Percentiles rank a stretch among this genome's conserved stretches.
These are phyloP conservation scores for Ibycter americanus DNA, from an alignment of 2,797 vertebrate species.

Conservation along the genomic window DNA sequence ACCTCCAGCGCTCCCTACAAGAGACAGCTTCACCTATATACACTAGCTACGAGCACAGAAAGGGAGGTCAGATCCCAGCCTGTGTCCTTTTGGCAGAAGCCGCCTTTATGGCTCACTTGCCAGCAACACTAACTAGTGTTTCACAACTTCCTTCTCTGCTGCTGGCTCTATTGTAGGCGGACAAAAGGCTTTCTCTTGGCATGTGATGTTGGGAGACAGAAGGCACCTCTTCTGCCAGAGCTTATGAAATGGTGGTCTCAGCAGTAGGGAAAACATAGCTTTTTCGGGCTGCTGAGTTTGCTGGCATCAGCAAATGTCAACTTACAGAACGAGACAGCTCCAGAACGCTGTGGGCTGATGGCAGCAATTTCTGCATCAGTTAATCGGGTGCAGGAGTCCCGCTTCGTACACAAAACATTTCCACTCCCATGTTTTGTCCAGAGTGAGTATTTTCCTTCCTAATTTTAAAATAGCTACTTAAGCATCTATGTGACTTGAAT, in stretches of 20 bases:
- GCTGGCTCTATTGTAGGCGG: neutral
- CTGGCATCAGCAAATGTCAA: neutral
- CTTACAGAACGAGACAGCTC: neutral
- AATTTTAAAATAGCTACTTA: neutral
- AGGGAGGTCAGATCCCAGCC: constrained; percentile 28
- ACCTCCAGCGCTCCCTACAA: neutral
- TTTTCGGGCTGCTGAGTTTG: neutral
- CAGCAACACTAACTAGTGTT: constrained; percentile 14
- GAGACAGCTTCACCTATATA: neutral
- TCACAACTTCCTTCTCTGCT: constrained; percentile 7
- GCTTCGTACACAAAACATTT: neutral
- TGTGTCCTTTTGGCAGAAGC: neutral
- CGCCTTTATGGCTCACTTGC: constrained; percentile 15
- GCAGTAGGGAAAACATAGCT: constrained; percentile 28
- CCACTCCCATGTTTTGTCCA: neutral
- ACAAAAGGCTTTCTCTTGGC: constrained; percentile 59
- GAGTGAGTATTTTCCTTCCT: neutral
- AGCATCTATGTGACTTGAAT: accelerated
- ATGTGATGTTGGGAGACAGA: constrained; percentile 23
- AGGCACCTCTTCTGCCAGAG: constrained; percentile 40
- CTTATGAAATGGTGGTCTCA: constrained; percentile 21
- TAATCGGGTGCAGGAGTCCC: neutral
- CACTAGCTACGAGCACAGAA: neutral
- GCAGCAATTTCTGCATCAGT: neutral
- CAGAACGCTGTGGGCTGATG: neutral